A percentile compares a stretch with the other conserved stretches of the same genome.
These are phyloP conservation scores for Drosophila malerkotliana DNA, from an alignment of 1,140 invertebrate genomes.

Conservation along the genomic window DNA sequence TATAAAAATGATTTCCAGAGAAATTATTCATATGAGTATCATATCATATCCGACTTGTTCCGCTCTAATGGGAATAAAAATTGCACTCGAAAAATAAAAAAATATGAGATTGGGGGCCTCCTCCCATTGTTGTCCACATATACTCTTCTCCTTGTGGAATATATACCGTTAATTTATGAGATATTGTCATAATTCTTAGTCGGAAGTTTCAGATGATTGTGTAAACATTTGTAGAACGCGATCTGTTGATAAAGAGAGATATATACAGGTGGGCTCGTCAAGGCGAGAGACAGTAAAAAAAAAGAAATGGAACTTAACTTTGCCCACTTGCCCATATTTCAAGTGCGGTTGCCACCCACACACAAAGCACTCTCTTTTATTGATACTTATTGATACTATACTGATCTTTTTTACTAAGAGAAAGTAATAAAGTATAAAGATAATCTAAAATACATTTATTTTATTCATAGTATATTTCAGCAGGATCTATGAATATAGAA, in stretches of 20 bases:
- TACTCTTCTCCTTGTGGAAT: neutral
- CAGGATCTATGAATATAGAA: no score
- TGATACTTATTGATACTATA: no score
- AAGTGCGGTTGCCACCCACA: slow-evolving; percentile 17
- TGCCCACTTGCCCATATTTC: slow-evolving; percentile 70
- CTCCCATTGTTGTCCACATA: slow-evolving; percentile 49
- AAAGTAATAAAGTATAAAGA: neutral
- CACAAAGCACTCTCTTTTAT: neutral
- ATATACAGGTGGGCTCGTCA: slow-evolving; percentile 55
- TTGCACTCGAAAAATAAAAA: slow-evolving; percentile 40
- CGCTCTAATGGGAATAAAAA: slow-evolving; percentile 53
- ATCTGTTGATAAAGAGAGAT: slow-evolving; percentile 40
- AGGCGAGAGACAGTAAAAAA: slow-evolving; percentile 1
- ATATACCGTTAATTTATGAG: slow-evolving; percentile 48
- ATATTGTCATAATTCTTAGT: slow-evolving; percentile 53
- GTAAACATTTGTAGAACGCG: slow-evolving; percentile 46
- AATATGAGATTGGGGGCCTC: slow-evolving; percentile 21
- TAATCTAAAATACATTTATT: neutral
- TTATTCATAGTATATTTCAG: neutral
- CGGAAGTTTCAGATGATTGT: slow-evolving; percentile 54
- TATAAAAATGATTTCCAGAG: slow-evolving; percentile 9
- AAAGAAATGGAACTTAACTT: slow-evolving; percentile 24
- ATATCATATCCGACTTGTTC: slow-evolving; percentile 48
- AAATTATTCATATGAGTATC: slow-evolving; percentile 22
- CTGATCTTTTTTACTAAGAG: no score